Percentiles rank a stretch among this genome's conserved stretches.
Conservation (phyloP, 1,140 invertebrate genomes). For the Drosophila pectinifera region DNA sequence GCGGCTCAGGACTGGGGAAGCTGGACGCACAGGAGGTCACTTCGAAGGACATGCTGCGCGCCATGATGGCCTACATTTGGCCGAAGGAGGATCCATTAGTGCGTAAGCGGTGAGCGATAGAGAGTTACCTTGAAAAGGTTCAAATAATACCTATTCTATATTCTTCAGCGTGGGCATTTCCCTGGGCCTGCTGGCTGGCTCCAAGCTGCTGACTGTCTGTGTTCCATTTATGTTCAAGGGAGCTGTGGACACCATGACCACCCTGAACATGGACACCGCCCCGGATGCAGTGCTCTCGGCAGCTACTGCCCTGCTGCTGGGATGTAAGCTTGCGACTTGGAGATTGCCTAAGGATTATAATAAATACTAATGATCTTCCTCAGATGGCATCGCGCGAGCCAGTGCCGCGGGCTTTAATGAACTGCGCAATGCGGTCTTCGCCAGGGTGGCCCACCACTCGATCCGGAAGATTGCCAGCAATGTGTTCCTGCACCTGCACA, state of each 20-base stretch:
- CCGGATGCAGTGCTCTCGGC: slow-evolving; percentile 90
- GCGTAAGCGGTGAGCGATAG: slow-evolving; percentile 57
- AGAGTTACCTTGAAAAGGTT: rapidly evolving
- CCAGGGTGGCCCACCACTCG: slow-evolving; percentile 98
- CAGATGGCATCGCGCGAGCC: slow-evolving; percentile 97
- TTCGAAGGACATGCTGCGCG: slow-evolving; percentile 92
- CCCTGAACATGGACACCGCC: slow-evolving; percentile 89
- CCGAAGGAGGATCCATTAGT: slow-evolving; percentile 89
- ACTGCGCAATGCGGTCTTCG: slow-evolving; percentile 98
- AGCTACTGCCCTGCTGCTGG: slow-evolving; percentile 93
- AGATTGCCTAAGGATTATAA: no score
- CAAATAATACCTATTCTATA: no score
- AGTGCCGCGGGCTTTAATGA: slow-evolving; percentile 97
- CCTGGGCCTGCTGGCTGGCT: slow-evolving; percentile 91
- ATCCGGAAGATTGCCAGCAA: slow-evolving; percentile 97
- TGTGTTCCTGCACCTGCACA: slow-evolving; percentile 98
- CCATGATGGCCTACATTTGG: slow-evolving; percentile 98
- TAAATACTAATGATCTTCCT: neutral
- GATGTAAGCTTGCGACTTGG: slow-evolving; percentile 90
- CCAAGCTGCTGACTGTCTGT: slow-evolving; percentile 95
- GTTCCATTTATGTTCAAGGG: slow-evolving; percentile 99
- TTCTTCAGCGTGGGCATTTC: slow-evolving; percentile 92
- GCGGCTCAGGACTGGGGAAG: slow-evolving; percentile 86
- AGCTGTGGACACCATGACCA: slow-evolving; percentile 95
- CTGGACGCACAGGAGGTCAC: slow-evolving; percentile 88